Evolutionary conservation across 2,797 vertebrate species (phyloP).

Genomic region (Brachyalestes nurse): DNA sequence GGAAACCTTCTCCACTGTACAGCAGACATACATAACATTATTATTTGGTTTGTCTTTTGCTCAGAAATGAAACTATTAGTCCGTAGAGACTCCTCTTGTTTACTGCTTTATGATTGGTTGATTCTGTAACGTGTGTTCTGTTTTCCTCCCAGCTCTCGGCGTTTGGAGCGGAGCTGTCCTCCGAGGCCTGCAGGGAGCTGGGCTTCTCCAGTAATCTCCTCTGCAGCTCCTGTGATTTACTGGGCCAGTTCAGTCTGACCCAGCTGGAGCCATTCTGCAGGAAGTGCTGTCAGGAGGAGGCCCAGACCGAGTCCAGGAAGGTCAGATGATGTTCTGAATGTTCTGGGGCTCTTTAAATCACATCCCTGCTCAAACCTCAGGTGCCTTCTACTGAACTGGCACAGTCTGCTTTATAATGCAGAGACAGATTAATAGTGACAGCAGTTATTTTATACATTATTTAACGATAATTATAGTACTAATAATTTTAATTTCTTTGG

Average conservation of each 20-base stretch:
- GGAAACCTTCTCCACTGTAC: too few relatives aligned
- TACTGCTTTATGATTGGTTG: background rate
- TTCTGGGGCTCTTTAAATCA: too few relatives aligned
- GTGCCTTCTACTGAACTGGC: too few relatives aligned
- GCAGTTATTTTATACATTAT: too few relatives aligned
- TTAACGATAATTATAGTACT: too few relatives aligned
- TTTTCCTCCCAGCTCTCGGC: constrained; percentile 77
- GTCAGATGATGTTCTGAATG: constrained; percentile 67
- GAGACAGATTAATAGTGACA: too few relatives aligned
- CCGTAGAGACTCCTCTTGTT: background rate
- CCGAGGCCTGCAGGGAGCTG: constrained; percentile 92
- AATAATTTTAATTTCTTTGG: too few relatives aligned
- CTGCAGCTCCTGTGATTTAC: constrained; percentile 94
- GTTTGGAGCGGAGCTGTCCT: constrained; percentile 87
- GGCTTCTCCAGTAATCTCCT: constrained; percentile 98
- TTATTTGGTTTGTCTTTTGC: too few relatives aligned
- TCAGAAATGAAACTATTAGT: too few relatives aligned
- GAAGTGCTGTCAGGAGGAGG: constrained; percentile 96
- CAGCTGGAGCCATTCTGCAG: constrained; percentile 86
- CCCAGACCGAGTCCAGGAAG: constrained; percentile 91
- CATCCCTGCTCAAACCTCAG: too few relatives aligned
- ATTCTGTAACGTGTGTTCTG: background rate
- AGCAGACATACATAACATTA: too few relatives aligned
- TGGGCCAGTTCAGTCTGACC: constrained; percentile 90
- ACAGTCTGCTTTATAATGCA: too few relatives aligned